Conservation (phyloP, 2,888 invertebrate genomes). For the Pinctada fucata region DNA sequence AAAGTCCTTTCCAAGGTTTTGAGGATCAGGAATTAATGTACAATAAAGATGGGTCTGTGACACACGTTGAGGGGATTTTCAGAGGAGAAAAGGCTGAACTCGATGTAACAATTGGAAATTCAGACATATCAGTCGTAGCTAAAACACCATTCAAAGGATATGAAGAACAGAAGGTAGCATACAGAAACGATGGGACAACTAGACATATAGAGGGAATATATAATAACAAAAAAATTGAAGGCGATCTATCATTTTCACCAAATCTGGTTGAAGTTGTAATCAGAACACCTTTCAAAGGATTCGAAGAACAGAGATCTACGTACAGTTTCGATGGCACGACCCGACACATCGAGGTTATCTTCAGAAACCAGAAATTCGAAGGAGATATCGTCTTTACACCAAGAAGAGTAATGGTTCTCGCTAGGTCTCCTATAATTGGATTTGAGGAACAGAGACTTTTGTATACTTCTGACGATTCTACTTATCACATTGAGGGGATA, state of each 20-base stretch:
- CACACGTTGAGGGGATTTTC: background rate
- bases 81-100: constrained; percentile 11
- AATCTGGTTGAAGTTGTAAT: background rate
- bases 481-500: background rate
- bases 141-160: constrained; percentile 25
- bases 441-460: constrained; percentile 5
- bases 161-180: background rate
- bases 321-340: constrained; percentile 6
- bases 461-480: constrained; percentile 1
- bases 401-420: background rate
- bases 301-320: background rate
- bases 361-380: constrained; percentile 5
- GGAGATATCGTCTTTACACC: background rate
- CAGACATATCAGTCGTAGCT: background rate
- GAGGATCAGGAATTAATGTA: background rate
- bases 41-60: background rate
- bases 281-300: constrained; percentile 18
- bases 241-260: too few relatives aligned
- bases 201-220: too few relatives aligned
- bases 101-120: background rate
- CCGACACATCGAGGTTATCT: constrained; percentile 16
- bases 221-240: too few relatives aligned
- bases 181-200: too few relatives aligned
- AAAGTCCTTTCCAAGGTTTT: constrained; percentile 18
- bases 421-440: constrained; percentile 11